Evolutionary conservation across 37 sponge, comb jelly and placozoan genomes (phyloP).

Genomic region (Crambe crambe): DNA sequence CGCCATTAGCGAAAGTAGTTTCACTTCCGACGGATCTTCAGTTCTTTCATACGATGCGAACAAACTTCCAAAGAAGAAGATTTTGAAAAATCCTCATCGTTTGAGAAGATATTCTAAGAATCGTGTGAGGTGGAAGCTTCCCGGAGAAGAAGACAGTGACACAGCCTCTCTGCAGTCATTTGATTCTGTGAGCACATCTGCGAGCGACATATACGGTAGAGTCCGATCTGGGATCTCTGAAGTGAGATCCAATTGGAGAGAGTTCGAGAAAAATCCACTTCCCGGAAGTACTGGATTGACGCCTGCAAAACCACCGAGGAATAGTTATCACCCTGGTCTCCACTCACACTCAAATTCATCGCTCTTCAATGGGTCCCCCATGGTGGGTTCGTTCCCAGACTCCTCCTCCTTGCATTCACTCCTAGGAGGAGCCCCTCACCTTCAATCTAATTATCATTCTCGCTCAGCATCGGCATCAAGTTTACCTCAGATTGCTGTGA

Average conservation of each 20-base stretch:
- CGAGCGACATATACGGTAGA: neutral
- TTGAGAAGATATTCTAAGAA: conserved; percentile 20
- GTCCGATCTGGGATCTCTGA: neutral
- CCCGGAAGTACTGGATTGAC: conserved; percentile 44
- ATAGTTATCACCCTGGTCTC: neutral
- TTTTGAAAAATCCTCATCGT: conserved; percentile 52
- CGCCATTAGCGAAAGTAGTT: conserved; percentile 62
- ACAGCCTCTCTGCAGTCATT: conserved; percentile 42
- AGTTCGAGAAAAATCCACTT: conserved; percentile 28
- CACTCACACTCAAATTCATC: neutral
- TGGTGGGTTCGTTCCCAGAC: neutral
- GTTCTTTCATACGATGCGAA: conserved; percentile 33
- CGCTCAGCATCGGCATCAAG: neutral
- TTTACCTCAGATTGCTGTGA: neutral
- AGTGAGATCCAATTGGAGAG: conserved; percentile 24
- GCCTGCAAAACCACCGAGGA: conserved; percentile 8
- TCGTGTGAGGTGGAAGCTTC: conserved; percentile 56
- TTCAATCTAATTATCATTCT: neutral
- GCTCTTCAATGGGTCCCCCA: neutral
- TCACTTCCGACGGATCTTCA: conserved; percentile 54
- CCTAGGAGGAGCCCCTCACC: neutral
- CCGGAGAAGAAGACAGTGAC: conserved; percentile 35
- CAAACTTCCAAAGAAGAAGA: conserved; percentile 65
- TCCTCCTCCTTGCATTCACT: neutral
- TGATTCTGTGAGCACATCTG: conserved; percentile 32